Conservation (phyloP, 2,113 vertebrate genomes). For the Atractosteus spatula region DNA sequence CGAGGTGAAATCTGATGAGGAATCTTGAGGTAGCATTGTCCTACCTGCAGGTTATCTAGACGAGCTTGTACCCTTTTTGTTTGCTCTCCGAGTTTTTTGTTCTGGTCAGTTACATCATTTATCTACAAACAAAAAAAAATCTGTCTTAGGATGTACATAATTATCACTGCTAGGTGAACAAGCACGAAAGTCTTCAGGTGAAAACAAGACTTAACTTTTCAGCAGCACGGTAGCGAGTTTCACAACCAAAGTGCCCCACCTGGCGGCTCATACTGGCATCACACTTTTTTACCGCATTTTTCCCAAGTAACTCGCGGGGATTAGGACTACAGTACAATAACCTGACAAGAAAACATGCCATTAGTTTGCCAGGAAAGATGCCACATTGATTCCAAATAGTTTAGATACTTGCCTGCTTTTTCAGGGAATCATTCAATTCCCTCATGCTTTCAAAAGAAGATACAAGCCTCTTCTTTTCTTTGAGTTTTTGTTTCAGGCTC, state of each 20-base stretch:
- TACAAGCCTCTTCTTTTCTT: slow-evolving; percentile 82
- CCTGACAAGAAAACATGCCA: no score
- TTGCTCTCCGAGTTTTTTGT: slow-evolving; percentile 74
- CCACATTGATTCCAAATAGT: background rate
- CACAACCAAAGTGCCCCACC: background rate
- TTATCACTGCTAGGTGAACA: background rate
- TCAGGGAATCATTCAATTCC: slow-evolving; percentile 79
- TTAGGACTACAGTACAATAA: no score
- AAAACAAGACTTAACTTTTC: background rate
- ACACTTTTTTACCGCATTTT: background rate
- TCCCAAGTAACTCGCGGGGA: no score
- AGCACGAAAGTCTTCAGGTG: background rate
- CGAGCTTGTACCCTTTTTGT: slow-evolving; percentile 76
- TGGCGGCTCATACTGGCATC: background rate
- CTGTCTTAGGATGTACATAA: slow-evolving; percentile 1
- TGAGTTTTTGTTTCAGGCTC: slow-evolving; percentile 69
- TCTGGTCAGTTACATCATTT: slow-evolving; percentile 71
- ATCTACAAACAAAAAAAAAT: slow-evolving; percentile 60
- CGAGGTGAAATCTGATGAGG: no score
- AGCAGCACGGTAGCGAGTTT: background rate
- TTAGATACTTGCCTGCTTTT: slow-evolving; percentile 70
- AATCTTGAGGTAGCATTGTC: background rate
- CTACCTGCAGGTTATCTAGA: slow-evolving; percentile 87
- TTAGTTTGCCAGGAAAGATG: no score
- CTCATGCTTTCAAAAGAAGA: slow-evolving; percentile 80